These are phyloP conservation scores for Melospiza melodia DNA, from an alignment of 2,113 vertebrate genomes.

Conservation along the genomic window DNA sequence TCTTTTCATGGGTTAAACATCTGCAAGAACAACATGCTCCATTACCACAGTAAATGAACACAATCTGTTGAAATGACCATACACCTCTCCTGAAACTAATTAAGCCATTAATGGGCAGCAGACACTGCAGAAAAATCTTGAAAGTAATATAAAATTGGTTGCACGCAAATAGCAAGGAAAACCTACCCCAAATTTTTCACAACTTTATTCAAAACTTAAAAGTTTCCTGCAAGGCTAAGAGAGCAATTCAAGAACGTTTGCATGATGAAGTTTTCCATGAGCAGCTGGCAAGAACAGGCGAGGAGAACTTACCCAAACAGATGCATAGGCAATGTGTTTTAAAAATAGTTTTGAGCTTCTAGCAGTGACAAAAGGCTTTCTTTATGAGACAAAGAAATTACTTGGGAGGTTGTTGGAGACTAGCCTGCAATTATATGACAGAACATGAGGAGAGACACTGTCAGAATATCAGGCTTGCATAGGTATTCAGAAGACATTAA, in stretches of 20 bases:
- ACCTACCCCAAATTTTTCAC: not conserved
- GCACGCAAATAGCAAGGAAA: not conserved
- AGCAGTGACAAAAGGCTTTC: constrained; percentile 21
- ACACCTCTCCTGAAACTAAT: not conserved
- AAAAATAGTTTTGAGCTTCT: constrained; percentile 30
- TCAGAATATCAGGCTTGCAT: not conserved
- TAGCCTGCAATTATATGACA: not conserved
- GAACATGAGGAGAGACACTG: not conserved
- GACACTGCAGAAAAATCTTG: not conserved
- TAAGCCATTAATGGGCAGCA: not conserved
- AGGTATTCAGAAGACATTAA: constrained; percentile 6
- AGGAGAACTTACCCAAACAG: constrained; percentile 17
- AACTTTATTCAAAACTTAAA: not conserved
- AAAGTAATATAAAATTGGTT: not conserved
- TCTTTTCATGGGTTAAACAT: not conserved
- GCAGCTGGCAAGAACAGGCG: not conserved
- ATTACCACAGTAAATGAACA: not conserved
- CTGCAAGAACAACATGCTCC: not conserved
- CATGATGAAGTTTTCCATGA: not conserved
- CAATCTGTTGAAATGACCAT: not conserved
- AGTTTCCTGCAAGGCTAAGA: not conserved
- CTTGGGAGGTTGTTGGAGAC: not conserved
- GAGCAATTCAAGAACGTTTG: not conserved
- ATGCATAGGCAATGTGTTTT: not conserved
- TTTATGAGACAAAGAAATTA: constrained; percentile 22